These are phyloP conservation scores for Drosophila prosaltans DNA, from an alignment of 1,140 invertebrate species.

Conservation along the genomic window DNA sequence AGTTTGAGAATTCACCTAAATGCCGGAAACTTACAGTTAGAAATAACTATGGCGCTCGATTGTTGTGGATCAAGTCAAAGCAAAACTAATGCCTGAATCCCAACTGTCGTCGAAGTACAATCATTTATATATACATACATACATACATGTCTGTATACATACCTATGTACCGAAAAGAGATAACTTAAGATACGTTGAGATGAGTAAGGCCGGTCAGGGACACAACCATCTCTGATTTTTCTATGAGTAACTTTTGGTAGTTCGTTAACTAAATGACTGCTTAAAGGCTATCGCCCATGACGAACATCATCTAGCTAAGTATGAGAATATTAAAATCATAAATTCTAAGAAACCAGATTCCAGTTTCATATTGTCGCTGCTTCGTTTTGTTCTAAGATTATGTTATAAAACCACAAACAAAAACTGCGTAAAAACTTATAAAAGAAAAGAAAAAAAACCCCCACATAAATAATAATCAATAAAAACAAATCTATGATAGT, in stretches of 20 bases:
- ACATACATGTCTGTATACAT: no score
- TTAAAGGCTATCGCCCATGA: neutral
- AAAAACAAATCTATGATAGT: constrained; percentile 22
- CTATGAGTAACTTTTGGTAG: neutral
- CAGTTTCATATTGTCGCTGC: neutral
- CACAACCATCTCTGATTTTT: neutral
- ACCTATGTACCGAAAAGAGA: no score
- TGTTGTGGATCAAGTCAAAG: constrained; percentile 50
- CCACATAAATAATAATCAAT: neutral
- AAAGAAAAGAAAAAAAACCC: constrained; percentile 35
- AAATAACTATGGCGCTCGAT: constrained; percentile 10
- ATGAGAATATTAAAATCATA: constrained; percentile 8
- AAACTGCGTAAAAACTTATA: constrained; percentile 31
- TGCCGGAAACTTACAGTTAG: constrained; percentile 67
- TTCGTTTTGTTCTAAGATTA: neutral
- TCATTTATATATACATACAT: no score
- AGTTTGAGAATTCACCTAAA: constrained; percentile 52
- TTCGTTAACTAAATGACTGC: constrained; percentile 1
- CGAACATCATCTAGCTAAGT: neutral
- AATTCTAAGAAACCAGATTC: constrained; percentile 35
- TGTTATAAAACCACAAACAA: constrained; percentile 8
- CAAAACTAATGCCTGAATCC: constrained; percentile 34
- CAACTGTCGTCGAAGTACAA: neutral
- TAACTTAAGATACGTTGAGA: constrained; percentile 4
- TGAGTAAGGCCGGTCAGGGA: constrained; percentile 32